Evolutionary conservation across 2,797 vertebrate species (phyloP).

Genomic region (Carcharodon carcharias): DNA sequence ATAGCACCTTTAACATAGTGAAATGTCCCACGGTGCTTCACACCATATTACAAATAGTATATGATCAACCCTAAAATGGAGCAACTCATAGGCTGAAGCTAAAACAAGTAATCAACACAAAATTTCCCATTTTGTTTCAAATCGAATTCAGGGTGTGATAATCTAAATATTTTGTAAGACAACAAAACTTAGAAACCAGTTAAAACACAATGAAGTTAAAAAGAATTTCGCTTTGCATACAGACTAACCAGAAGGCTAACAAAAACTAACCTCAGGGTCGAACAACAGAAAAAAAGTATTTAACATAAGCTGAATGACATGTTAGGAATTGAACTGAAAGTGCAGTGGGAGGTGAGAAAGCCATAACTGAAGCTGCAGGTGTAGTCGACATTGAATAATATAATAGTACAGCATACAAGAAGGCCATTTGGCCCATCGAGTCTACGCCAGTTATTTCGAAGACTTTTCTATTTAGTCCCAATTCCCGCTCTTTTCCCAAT

Average conservation of each 20-base stretch:
- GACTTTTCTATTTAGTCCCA: no score
- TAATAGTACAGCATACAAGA: background rate
- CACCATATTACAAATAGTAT: background rate
- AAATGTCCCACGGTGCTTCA: background rate
- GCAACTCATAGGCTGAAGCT: background rate
- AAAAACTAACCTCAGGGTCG: background rate
- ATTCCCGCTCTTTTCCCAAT: no score
- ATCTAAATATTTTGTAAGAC: background rate
- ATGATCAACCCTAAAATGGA: background rate
- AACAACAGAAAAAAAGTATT: background rate
- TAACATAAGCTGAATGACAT: background rate
- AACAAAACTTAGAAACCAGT: background rate
- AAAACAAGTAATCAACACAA: background rate
- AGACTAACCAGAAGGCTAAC: background rate
- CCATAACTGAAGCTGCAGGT: background rate
- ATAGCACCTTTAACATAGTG: background rate
- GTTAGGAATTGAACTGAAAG: background rate
- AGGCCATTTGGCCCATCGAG: background rate
- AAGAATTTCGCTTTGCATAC: background rate
- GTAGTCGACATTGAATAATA: background rate
- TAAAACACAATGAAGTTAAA: background rate
- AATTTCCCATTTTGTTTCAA: background rate
- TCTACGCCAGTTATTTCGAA: background rate
- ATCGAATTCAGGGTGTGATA: background rate
- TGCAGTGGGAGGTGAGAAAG: background rate